Evolutionary conservation across 92 coral and sea anemone genomes (phyloP), one percentile per base, ranked within the genome.

Genomic region (Pocillopora meandrina): DNA sequence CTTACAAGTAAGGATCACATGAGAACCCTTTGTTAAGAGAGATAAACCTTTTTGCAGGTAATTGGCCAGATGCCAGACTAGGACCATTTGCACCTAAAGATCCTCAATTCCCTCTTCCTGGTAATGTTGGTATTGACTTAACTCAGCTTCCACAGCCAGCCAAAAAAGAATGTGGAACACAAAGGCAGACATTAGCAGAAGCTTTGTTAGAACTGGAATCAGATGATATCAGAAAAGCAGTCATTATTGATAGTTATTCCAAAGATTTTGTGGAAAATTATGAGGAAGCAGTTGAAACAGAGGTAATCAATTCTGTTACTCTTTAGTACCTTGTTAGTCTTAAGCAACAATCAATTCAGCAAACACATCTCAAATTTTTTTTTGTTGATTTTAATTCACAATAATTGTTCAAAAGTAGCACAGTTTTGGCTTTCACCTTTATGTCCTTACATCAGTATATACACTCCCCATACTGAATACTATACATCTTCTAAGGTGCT

Each of bases 41-140:
- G 56, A 34, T 36, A 20, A 33, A 33, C 52, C 11, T 16, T 75
- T 9, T 65, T 84, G 23, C 62, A 75, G 19, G 85, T 36, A 82
- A 72, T 65, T 94, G 95, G 95, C 82, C 95, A 19, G 98, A 94
- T 21, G 75, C 72, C 56, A 87, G 89, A 72, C 97, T 97, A 70
- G 99, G 99, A 13, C 99, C 99, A 9, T 97, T 97, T 88, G 95
- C 93, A 67, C 90, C 93, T 15, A 92, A 89, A 75, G 98, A 97
- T 79, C 99, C 99, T 47, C 88, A 91, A 56, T 94, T 92, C 85
- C 99, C 99, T 17, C 88, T 97, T n/a, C 99, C 98, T 77, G 99
- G 99, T 35, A 94, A 94, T 79, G 86, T 97, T 86, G 98, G 98
- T 56, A 34, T 94, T 16, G 91, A 88, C 47, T 74, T 91, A 23